Percentiles rank a stretch among this genome's conserved stretches.
Evolutionary conservation across 2,113 vertebrate species (phyloP).

Genomic region (Penelope pileata): DNA sequence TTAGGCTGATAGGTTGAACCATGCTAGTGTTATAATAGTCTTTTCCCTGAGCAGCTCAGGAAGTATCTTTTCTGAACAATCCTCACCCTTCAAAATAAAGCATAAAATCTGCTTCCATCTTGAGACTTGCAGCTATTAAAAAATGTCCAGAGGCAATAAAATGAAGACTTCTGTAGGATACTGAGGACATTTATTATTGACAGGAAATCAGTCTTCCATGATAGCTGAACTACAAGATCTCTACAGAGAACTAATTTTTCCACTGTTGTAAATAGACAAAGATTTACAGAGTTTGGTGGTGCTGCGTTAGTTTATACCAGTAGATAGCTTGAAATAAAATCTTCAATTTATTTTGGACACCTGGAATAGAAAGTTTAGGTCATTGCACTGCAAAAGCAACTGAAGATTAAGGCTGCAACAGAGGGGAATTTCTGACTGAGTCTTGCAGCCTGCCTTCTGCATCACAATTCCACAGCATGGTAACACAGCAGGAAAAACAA

Average conservation of each 20-base stretch:
- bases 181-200: slow-evolving; percentile 63
- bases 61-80: slow-evolving; percentile 48
- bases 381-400: background rate
- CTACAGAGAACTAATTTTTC: slow-evolving; percentile 42
- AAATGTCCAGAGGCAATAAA: slow-evolving; percentile 63
- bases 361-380: background rate
- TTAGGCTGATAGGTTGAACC: slow-evolving; percentile 51
- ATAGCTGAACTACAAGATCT: slow-evolving; percentile 21
- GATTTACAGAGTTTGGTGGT: background rate
- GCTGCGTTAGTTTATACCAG: background rate
- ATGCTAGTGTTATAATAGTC: slow-evolving; percentile 36
- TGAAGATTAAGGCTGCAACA: background rate
- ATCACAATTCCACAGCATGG: background rate
- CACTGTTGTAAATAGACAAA: background rate
- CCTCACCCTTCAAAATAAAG: slow-evolving; percentile 66
- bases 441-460: background rate
- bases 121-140: slow-evolving; percentile 62
- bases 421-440: background rate
- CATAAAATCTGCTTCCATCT: slow-evolving; percentile 47
- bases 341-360: background rate
- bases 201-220: slow-evolving; percentile 59
- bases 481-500: background rate
- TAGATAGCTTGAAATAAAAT: background rate
- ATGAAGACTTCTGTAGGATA: slow-evolving; percentile 54
- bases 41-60: slow-evolving; percentile 43